Evolutionary conservation across 2,888 invertebrate genomes (phyloP).

Genomic region (Chrysina gloriosa): DNA sequence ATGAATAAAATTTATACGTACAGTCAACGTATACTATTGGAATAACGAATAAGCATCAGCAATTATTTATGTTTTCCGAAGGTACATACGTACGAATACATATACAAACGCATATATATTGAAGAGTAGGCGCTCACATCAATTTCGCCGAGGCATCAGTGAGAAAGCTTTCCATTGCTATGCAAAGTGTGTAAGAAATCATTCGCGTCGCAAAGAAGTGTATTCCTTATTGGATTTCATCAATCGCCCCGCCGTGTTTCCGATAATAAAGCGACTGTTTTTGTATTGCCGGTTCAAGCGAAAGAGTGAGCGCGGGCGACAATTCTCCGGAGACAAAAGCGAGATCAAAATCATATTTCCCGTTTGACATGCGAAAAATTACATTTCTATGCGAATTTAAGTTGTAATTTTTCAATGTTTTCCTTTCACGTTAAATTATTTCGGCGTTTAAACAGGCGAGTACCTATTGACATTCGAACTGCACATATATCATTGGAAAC

Average conservation of each 20-base stretch:
- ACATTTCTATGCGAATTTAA: slow-evolving; percentile 60
- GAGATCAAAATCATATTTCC: slow-evolving; percentile 63
- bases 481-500: slow-evolving; percentile 7
- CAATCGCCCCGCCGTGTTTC: slow-evolving; percentile 55
- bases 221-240: slow-evolving; percentile 63
- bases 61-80: slow-evolving; percentile 37
- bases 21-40: slow-evolving; percentile 25
- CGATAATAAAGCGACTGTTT: slow-evolving; percentile 54
- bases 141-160: slow-evolving; percentile 35
- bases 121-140: slow-evolving; percentile 37
- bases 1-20: slow-evolving; percentile 23
- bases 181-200: slow-evolving; percentile 62
- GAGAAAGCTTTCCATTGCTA: slow-evolving; percentile 48
- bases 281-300: slow-evolving; percentile 49
- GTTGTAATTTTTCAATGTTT: slow-evolving; percentile 57
- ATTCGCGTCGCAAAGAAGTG: slow-evolving; percentile 60
- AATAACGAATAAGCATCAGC: slow-evolving; percentile 38
- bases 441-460: slow-evolving; percentile 21
- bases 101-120: slow-evolving; percentile 14
- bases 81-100: slow-evolving; percentile 8
- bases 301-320: slow-evolving; percentile 52
- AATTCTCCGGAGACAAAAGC: slow-evolving; percentile 57
- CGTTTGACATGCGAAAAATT: slow-evolving; percentile 62
- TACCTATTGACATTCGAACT: slow-evolving; percentile 22
- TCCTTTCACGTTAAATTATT: slow-evolving; percentile 29